Conservation (phyloP, 2,113 vertebrate species). For the Nansenia antarctica region DNA sequence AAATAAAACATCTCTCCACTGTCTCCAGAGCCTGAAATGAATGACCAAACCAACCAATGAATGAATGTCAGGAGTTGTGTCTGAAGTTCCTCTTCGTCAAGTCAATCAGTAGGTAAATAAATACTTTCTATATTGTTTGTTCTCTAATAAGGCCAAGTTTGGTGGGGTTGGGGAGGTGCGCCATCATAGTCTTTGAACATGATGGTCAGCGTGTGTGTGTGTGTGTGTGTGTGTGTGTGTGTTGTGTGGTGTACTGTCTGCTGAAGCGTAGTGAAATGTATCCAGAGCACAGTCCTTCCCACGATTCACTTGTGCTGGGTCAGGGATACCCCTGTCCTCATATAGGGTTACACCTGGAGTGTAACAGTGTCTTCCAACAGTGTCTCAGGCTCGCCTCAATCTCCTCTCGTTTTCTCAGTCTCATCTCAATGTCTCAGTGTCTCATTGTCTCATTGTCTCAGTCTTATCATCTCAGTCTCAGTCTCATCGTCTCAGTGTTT, state of each 20-base stretch:
- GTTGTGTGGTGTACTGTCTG: no score
- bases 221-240: background rate
- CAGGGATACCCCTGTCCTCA: background rate
- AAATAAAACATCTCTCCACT: background rate
- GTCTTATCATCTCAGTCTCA: no score
- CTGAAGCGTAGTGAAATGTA: slow-evolving; percentile 3
- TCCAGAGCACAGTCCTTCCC: background rate
- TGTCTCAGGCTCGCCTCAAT: no score
- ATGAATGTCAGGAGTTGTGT: no score
- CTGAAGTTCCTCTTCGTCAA: no score
- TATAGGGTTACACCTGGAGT: background rate
- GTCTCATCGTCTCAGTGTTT: no score
- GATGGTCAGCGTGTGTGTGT: background rate
- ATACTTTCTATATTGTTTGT: slow-evolving; percentile 16
- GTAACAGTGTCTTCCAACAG: no score
- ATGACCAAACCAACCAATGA: background rate
- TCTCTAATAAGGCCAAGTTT: slow-evolving; percentile 50
- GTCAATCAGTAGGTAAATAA: background rate
- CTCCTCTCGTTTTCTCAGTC: no score
- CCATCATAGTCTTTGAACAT: no score
- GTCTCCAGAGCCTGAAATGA: background rate
- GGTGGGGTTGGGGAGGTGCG: slow-evolving; percentile 24
- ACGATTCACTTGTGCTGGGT: background rate
- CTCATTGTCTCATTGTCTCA: slow-evolving; percentile 20
- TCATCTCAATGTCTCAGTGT: no score